These are phyloP conservation scores for Eristalinus aeneus DNA, from an alignment of 2,888 invertebrate species.

Conservation along the genomic window DNA sequence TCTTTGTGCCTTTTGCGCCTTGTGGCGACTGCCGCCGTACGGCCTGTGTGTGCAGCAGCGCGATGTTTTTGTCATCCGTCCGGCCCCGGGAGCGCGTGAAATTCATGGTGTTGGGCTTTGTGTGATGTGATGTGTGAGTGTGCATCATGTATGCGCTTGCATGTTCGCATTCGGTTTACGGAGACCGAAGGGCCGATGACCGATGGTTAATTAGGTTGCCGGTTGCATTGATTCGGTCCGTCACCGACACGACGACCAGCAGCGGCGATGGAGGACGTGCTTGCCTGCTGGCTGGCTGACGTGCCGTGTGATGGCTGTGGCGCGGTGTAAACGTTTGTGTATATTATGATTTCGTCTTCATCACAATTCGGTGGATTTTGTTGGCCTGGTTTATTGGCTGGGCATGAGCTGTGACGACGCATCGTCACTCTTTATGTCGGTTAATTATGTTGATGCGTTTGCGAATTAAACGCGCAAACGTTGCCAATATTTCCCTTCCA, in stretches of 20 bases:
- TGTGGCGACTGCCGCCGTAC: not conserved
- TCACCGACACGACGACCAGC: conserved; percentile 35
- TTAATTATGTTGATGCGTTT: conserved; percentile 34
- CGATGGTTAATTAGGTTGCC: conserved; percentile 70
- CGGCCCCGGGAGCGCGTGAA: conserved; percentile 70
- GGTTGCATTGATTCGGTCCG: conserved; percentile 70
- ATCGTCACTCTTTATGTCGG: not conserved
- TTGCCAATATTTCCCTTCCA: conserved; percentile 18
- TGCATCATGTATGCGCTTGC: conserved; percentile 24
- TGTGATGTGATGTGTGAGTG: conserved; percentile 41
- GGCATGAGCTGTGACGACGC: conserved; percentile 30
- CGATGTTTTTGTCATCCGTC: not conserved
- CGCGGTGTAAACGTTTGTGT: not conserved
- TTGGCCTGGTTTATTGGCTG: conserved; percentile 51
- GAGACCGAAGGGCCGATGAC: conserved; percentile 68
- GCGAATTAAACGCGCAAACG: conserved; percentile 28
- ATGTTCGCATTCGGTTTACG: conserved; percentile 8
- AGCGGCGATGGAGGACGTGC: not conserved
- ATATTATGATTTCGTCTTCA: conserved; percentile 23
- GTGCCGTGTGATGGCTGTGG: not conserved
- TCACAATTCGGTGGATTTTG: conserved; percentile 25
- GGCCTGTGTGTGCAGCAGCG: too few relatives aligned
- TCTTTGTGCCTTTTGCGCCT: conserved; percentile 28
- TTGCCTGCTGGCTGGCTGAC: not conserved
- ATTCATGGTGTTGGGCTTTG: conserved; percentile 76